Evolutionary conservation across 2,888 invertebrate genomes (phyloP), one percentile per base, ranked within the genome.

Genomic region (Tethea ocularis): DNA sequence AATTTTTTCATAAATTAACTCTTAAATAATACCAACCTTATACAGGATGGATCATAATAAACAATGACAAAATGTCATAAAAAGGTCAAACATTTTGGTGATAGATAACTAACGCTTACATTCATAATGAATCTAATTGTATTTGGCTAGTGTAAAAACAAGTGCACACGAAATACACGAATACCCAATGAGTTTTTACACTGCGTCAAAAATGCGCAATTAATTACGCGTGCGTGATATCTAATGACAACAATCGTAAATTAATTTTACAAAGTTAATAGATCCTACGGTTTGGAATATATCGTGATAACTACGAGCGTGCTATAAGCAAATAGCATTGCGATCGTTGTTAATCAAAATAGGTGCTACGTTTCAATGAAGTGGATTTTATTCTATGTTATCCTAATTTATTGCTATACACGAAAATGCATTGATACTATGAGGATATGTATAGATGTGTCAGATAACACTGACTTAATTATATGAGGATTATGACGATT

Each of bases 161-260:
- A 38, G n/a, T n/a, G 15, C 5, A 8, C 10, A 17, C 38, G 5
- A 2, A 29, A n/a, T 10, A 46, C 46, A 46, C 17, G 46, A 46
- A 46, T 46, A 20, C 46, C 46, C 46, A 46, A 46, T 46, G 46
- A 46, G 46, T 46, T 46, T 20, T 46, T 46, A 46, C 20, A 46
- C 46, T 20, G 10, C 17, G 46, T 46, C 46, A 46, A 46, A 46
- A n/a, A n/a, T 5, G 15, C 15, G 38, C 38, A 8, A 20, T 20
- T 20, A 0, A 46, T 46, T 20, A 46, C 20, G 38, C 38, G 46
- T 46, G 46, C 46, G 46, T 46, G 46, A 46, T 20, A 46, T 46
- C 46, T 20, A 20, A 20, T 20, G 46, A 46, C 46, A 41, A 17
- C 15, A 38, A 20, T 46, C 2, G 20, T 46, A 46, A 46, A 46